A percentile compares a stretch with the other conserved stretches of the same genome.
These are phyloP conservation scores for Dipodomys spectabilis DNA, from an alignment of 2,113 vertebrate species.

Conservation along the genomic window DNA sequence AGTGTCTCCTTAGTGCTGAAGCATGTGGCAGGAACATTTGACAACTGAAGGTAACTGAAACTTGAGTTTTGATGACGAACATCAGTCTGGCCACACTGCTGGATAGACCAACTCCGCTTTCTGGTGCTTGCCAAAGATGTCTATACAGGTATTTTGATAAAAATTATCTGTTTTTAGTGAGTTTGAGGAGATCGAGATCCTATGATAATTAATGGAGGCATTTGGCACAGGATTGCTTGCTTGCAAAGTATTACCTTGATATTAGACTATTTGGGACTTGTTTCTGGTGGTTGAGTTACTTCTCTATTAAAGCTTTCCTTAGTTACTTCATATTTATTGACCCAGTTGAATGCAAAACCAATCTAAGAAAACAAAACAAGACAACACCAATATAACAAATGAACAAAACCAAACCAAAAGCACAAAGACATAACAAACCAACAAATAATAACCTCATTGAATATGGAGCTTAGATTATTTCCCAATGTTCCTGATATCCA, in stretches of 20 bases:
- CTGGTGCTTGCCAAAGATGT: not conserved
- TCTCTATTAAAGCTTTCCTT: conserved; percentile 32
- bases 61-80: not conserved
- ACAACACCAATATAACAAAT: not conserved
- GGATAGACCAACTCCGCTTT: not conserved
- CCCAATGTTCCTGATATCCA: not conserved
- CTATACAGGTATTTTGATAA: not conserved
- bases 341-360: not conserved
- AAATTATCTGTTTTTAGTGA: not conserved
- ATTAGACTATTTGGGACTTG: not conserved
- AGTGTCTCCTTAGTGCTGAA: not conserved
- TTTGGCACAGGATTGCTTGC: not conserved
- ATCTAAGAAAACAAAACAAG: not conserved
- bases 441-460: not conserved
- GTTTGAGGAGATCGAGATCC: conserved; percentile 4
- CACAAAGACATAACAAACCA: conserved; percentile 11
- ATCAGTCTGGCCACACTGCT: not conserved
- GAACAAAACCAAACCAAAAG: not conserved
- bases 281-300: not conserved
- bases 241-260: not conserved
- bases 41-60: not conserved
- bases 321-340: conserved; percentile 17
- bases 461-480: conserved; percentile 4
- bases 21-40: not conserved
- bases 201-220: not conserved